These are phyloP conservation scores for Diarsia rubi DNA, from an alignment of 2,888 invertebrate genomes.

Conservation along the genomic window DNA sequence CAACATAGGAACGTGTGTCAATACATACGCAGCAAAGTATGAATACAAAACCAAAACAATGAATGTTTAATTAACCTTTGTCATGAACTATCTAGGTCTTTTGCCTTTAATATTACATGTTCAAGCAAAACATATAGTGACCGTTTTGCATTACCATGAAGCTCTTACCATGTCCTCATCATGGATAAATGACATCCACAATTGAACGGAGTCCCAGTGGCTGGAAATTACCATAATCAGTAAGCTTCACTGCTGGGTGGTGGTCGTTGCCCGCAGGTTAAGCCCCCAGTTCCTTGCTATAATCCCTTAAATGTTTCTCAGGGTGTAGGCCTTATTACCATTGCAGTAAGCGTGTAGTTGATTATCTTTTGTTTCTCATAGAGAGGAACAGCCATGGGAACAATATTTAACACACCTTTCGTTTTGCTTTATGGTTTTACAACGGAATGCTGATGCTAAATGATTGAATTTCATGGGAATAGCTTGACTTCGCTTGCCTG, in stretches of 20 bases:
- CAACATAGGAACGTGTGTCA: not conserved
- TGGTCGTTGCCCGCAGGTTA: conserved; percentile 32
- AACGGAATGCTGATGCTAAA: not conserved
- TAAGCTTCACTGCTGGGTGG: conserved; percentile 37
- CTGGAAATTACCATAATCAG: conserved; percentile 63
- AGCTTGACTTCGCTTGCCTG: not conserved
- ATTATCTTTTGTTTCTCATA: not conserved
- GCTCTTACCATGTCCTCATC: conserved; percentile 23
- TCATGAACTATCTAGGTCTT: not conserved
- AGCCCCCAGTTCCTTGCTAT: conserved; percentile 13
- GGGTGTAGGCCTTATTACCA: not conserved
- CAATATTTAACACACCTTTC: not conserved
- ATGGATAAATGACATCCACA: conserved; percentile 27
- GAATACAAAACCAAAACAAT: not conserved
- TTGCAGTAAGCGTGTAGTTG: not conserved
- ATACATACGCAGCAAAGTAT: no score
- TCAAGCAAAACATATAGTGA: not conserved
- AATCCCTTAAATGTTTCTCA: conserved; percentile 28
- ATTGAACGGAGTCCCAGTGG: conserved; percentile 41
- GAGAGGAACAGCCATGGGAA: not conserved
- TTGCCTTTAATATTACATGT: not conserved
- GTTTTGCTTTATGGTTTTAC: not conserved
- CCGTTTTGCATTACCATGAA: not conserved
- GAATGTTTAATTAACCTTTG: not conserved
- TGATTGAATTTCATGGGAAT: not conserved